phyloP scores from a whole-genome alignment of 1,140 invertebrate species.

The Eriocheir sinensis region DNA sequence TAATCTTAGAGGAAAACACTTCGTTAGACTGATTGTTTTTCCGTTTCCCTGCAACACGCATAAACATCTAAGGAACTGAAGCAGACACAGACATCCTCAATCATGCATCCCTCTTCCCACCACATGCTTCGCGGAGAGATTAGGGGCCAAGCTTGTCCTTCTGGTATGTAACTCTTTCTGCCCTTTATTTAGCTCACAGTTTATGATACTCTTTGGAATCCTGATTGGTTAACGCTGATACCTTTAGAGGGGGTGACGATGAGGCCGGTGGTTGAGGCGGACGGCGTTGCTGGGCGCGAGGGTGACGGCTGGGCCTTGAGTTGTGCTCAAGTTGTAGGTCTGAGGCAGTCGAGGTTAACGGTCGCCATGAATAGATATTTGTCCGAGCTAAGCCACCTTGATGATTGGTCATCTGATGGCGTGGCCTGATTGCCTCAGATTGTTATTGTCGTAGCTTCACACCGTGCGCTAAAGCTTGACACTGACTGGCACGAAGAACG shows the following conservation, averaged over 20 bases:
- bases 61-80: no score
- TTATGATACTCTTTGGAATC: background rate
- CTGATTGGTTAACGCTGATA: background rate
- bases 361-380: background rate
- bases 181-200: background rate
- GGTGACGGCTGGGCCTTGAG: background rate
- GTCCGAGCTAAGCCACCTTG: background rate
- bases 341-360: background rate
- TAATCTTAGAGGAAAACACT: no score
- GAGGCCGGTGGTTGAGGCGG: background rate
- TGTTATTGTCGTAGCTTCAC: background rate
- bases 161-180: background rate
- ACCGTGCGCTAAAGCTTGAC: background rate
- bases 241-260: background rate
- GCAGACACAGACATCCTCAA: no score
- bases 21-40: no score
- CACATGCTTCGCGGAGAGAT: background rate
- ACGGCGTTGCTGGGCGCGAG: no score
- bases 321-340: background rate
- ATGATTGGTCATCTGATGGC: background rate
- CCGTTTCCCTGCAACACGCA: no score
- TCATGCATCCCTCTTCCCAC: background rate
- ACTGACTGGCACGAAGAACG: background rate
- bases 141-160: background rate
- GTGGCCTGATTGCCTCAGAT: background rate